Conservation (phyloP, 2,797 vertebrate species). For the Lepus oiostolus region DNA sequence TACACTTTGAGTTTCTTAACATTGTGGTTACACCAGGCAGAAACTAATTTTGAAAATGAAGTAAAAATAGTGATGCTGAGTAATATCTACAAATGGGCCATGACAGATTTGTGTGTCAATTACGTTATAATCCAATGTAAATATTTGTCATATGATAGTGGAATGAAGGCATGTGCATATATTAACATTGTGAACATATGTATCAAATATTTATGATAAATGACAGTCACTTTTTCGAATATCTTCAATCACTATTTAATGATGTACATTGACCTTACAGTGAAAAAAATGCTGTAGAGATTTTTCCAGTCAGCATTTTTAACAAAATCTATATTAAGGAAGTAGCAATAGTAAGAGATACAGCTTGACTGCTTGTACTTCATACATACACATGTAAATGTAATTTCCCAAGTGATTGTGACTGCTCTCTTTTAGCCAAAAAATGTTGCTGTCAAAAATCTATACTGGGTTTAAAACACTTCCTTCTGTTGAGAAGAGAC, state of each 20-base stretch:
- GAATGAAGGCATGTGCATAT: background rate
- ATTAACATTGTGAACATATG: conserved; percentile 33
- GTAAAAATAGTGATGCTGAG: background rate
- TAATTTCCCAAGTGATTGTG: conserved; percentile 73
- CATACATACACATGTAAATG: conserved; percentile 64
- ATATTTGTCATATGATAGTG: background rate
- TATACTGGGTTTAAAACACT: conserved; percentile 40
- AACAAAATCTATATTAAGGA: conserved; percentile 60
- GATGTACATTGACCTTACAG: conserved; percentile 65
- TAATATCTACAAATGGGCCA: background rate
- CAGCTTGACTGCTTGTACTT: conserved; percentile 65
- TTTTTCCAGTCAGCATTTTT: conserved; percentile 71
- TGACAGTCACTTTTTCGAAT: conserved; percentile 7
- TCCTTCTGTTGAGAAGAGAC: conserved; percentile 29
- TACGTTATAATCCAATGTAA: background rate
- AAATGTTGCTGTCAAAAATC: conserved; percentile 70
- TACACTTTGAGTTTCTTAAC: background rate
- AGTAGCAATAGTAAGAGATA: conserved; percentile 62
- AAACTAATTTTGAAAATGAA: background rate
- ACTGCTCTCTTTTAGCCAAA: conserved; percentile 69
- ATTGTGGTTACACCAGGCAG: background rate
- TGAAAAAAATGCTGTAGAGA: conserved; percentile 67
- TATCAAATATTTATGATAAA: conserved; percentile 60
- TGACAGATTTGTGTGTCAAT: conserved; percentile 4
- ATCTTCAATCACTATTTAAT: conserved; percentile 59